phyloP scores from a whole-genome alignment of 1,140 invertebrate genomes.

The Nymphalis io region DNA sequence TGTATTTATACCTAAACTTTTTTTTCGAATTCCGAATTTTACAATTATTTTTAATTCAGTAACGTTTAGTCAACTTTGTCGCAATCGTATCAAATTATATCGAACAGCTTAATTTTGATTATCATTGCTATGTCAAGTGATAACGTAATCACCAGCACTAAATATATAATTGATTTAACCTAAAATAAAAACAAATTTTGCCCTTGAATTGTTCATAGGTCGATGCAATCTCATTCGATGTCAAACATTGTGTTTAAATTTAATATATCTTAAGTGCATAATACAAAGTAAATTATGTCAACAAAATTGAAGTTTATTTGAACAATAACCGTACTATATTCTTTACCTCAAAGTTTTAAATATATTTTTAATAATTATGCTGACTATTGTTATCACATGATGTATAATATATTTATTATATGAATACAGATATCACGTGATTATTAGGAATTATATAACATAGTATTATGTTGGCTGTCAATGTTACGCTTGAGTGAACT shows the following conservation, averaged over 20 bases:
- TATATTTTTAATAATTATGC: no score
- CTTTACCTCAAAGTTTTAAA: no score
- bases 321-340: no score
- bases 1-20: background rate
- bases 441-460: no score
- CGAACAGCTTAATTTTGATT: background rate
- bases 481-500: no score
- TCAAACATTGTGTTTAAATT: background rate
- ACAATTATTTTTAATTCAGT: background rate
- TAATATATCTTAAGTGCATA: no score
- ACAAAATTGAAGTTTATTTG: no score
- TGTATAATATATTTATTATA: no score
- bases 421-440: no score
- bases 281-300: no score
- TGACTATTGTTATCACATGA: no score
- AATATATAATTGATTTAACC: background rate
- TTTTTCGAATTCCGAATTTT: background rate
- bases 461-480: no score
- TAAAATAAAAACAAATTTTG: background rate
- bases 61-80: background rate
- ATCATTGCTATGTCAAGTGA: background rate
- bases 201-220: background rate
- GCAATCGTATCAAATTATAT: background rate
- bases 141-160: constrained; percentile 1
- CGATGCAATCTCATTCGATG: background rate